phyloP scores from a whole-genome alignment of 2,113 vertebrate species.

The Myiagra hebetior region DNA sequence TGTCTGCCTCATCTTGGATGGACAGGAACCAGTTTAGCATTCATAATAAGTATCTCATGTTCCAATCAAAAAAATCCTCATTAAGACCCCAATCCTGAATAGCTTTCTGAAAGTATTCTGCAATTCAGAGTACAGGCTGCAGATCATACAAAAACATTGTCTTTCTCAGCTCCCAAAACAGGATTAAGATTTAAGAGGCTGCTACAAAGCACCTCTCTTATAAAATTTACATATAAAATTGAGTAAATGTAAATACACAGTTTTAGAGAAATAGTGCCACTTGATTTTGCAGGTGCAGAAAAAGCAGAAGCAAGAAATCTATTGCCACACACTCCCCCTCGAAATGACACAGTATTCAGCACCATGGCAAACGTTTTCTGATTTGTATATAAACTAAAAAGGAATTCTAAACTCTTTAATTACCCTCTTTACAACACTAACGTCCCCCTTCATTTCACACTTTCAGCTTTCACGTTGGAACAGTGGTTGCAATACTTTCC shows the following conservation, averaged over 20 bases:
- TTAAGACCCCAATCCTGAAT: background rate
- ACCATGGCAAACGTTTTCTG: background rate
- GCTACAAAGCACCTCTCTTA: background rate
- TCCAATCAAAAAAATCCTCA: background rate
- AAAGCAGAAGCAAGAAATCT: background rate
- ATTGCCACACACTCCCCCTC: background rate
- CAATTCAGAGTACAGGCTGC: background rate
- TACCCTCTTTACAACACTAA: background rate
- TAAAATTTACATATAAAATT: background rate
- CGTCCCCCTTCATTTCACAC: background rate
- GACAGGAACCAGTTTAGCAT: background rate
- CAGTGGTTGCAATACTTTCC: background rate
- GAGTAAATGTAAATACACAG: background rate
- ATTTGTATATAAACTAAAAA: background rate
- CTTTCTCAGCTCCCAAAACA: background rate
- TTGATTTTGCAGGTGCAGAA: background rate
- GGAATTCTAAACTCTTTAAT: background rate
- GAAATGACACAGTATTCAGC: background rate
- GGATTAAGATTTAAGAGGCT: background rate
- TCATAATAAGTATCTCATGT: background rate
- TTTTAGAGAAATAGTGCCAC: background rate
- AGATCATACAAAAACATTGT: background rate
- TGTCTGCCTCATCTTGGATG: background rate
- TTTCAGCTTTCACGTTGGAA: background rate
- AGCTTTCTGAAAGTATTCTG: background rate